Percentiles rank a stretch among this genome's conserved stretches.
Conservation (phyloP, 2,113 vertebrate species). For the Triplophysa siluroides region DNA sequence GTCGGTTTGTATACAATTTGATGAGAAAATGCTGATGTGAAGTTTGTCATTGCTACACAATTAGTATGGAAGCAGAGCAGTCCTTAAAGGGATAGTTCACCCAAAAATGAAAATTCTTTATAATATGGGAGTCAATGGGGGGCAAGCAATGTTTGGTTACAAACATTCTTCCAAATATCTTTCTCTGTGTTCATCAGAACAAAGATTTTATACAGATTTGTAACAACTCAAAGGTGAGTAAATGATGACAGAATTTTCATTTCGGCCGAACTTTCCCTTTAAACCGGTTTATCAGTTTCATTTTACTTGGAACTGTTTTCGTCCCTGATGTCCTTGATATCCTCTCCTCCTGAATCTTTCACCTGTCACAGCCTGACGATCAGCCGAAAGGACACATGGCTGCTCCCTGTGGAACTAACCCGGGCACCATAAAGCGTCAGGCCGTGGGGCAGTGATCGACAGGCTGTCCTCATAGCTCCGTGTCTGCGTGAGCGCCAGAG, state of each 20-base stretch:
- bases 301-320: not conserved
- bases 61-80: not conserved
- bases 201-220: too few species aligned
- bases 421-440: slow-evolving; percentile 45
- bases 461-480: slow-evolving; percentile 51
- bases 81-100: too few species aligned
- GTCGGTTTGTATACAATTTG: too few species aligned
- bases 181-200: too few species aligned
- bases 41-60: not conserved
- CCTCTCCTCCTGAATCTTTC: slow-evolving; percentile 50
- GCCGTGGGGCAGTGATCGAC: slow-evolving; percentile 52
- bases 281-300: not conserved
- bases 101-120: too few species aligned
- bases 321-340: slow-evolving; percentile 41
- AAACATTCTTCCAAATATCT: too few species aligned
- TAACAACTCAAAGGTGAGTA: too few species aligned
- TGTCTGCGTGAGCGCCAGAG: slow-evolving; percentile 39
- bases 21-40: too few species aligned
- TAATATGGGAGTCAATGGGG: too few species aligned
- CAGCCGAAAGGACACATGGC: slow-evolving; percentile 63
- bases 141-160: too few species aligned
- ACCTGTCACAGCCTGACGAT: slow-evolving; percentile 64
- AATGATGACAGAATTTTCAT: too few species aligned
- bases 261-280: too few species aligned
- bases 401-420: slow-evolving; percentile 56